Base-by-base conservation (phyloP, 2,797 vertebrate species). In the Cercopithecus neglectus region DNA sequence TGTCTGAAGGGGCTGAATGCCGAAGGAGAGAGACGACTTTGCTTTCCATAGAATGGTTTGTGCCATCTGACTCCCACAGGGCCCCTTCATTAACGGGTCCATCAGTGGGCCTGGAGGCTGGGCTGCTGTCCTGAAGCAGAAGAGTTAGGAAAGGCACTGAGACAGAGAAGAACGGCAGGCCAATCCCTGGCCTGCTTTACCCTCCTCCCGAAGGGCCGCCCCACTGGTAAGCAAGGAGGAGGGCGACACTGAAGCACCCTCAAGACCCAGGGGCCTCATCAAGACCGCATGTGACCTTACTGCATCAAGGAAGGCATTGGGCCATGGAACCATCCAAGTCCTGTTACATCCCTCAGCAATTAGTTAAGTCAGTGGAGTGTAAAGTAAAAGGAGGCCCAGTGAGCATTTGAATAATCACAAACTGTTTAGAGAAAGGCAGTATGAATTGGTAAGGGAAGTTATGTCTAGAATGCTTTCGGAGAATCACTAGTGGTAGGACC, bases 31-130 rank as follows among this genome's bases (percentile, higher is more conserved):
- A 14, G 98, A 98, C 0, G 98, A 98, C 87, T 97, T 97, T n/a
- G 98, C 97, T 97, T 98, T 98, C 98, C 98, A 98, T 4, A 97
- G 96, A 33, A 98, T 96, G 57, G 97, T 97, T 4, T 98, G 97
- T 11, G 98, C 95, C 94, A 93, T 94, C 93, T 96, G 98, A 96
- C 95, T 97, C 86, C 97, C 96, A 28, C 96, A 97, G 89, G 97
- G 89, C 46, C 95, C 97, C 84, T 97, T 97, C 7, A 83, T 88
- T 92, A 97, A 89, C 0, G 97, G 96, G 48, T 98, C 98, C 98
- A 98, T 98, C 83, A 83, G 96, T 0, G 93, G 94, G 79, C 93
- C 95, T 93, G 97, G 93, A 91, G 93, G 91, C 91, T 96, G 97
- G 11, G 41, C 91, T 1, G 57, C 95, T 81, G 95, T 74, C 50